phyloP scores from a whole-genome alignment of 2,888 invertebrate genomes.

The Catocala fraxini region DNA sequence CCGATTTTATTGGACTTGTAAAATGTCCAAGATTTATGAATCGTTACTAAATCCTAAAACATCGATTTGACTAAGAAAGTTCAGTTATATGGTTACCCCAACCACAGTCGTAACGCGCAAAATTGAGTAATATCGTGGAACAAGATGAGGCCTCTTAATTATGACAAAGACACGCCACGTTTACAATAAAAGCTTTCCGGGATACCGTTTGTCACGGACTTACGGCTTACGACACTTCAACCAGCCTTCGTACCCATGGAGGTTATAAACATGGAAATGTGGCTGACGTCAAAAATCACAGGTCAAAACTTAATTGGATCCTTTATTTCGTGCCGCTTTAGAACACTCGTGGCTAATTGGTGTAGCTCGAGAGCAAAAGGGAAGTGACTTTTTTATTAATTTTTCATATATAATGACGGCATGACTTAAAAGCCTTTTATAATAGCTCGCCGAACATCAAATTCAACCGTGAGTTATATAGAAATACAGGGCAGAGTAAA shows the following conservation, averaged over 20 bases:
- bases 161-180: constrained; percentile 49
- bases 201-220: constrained; percentile 35
- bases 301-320: constrained; percentile 32
- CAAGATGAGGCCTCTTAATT: constrained; percentile 59
- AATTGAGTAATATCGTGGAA: constrained; percentile 51
- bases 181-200: constrained; percentile 41
- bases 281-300: constrained; percentile 21
- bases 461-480: no score
- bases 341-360: constrained; percentile 1
- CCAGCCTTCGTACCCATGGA: constrained; percentile 15
- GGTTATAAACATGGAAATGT: constrained; percentile 30
- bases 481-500: no score
- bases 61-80: no score
- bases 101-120: constrained; percentile 24
- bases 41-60: no score
- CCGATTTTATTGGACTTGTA: no score
- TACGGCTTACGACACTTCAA: constrained; percentile 4
- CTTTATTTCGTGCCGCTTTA: constrained; percentile 5
- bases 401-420: no score
- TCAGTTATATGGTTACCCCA: no score
- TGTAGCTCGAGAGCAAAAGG: not conserved
- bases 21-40: no score
- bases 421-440: no score
- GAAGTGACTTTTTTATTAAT: no score
- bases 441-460: no score